phyloP scores from a whole-genome alignment of 2,888 invertebrate species.

The Brenthis ino region DNA sequence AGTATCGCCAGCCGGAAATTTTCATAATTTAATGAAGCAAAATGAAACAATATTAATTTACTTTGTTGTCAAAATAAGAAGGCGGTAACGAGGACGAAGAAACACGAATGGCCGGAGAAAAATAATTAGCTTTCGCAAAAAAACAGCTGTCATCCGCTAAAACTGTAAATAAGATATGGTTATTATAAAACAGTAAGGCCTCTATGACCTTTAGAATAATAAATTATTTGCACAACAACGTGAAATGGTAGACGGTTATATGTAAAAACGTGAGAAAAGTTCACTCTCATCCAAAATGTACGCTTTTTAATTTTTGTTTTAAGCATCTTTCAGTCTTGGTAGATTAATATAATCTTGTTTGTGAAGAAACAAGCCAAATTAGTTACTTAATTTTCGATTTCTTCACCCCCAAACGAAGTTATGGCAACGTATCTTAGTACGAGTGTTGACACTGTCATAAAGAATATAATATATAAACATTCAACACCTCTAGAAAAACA shows the following conservation, averaged over 20 bases:
- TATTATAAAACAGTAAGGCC: slow-evolving; percentile 11
- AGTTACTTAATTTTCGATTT: too few species aligned
- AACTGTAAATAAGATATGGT: slow-evolving; percentile 24
- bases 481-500: too few species aligned
- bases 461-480: too few species aligned
- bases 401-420: too few species aligned
- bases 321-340: too few species aligned
- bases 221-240: slow-evolving; percentile 3
- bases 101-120: slow-evolving; percentile 54
- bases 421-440: too few species aligned
- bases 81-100: slow-evolving; percentile 43
- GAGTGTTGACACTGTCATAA: too few species aligned
- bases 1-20: not conserved
- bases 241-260: not conserved
- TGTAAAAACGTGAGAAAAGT: too few species aligned
- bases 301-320: too few species aligned
- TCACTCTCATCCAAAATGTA: too few species aligned
- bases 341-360: too few species aligned
- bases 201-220: slow-evolving; percentile 1
- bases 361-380: too few species aligned
- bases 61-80: slow-evolving; percentile 38
- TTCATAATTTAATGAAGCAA: slow-evolving; percentile 31
- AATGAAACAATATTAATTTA: slow-evolving; percentile 19
- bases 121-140: slow-evolving; percentile 59
- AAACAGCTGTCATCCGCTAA: slow-evolving; percentile 30